These are phyloP conservation scores for Tetragonisca angustula DNA, from an alignment of 2,888 invertebrate genomes.

Conservation along the genomic window DNA sequence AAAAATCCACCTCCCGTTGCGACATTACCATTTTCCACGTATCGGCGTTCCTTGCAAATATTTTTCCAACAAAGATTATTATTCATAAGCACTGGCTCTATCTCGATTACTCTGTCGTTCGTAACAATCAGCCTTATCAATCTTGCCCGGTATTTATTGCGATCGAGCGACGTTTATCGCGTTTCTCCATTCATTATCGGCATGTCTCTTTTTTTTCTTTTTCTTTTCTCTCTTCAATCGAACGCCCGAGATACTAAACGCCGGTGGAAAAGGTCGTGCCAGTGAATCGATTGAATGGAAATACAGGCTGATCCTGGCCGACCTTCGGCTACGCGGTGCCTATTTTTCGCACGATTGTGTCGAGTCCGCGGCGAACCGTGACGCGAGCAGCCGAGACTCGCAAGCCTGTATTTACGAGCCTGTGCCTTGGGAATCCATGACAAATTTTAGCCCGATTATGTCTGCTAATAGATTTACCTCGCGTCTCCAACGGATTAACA, in stretches of 20 bases:
- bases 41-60: neutral
- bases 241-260: no score
- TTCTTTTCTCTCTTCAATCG: neutral
- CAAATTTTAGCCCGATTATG: constrained; percentile 36
- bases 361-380: constrained; percentile 59
- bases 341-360: constrained; percentile 59
- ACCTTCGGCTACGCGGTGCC: constrained; percentile 58
- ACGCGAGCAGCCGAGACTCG: constrained; percentile 35
- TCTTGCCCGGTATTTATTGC: constrained; percentile 36
- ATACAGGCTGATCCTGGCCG: constrained; percentile 36
- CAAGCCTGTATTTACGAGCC: constrained; percentile 21
- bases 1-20: neutral
- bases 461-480: neutral
- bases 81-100: neutral
- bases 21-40: neutral
- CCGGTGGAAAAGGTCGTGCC: constrained; percentile 40
- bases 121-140: constrained; percentile 22
- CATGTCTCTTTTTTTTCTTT: neutral
- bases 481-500: neutral
- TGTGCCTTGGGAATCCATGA: constrained; percentile 13
- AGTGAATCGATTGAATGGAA: constrained; percentile 53
- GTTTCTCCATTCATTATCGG: constrained; percentile 11
- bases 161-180: constrained; percentile 34
- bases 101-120: neutral
- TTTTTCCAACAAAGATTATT: constrained; percentile 8